These are phyloP conservation scores for Centruroides sculpturatus DNA, from an alignment of 1,140 invertebrate species.

Conservation along the genomic window DNA sequence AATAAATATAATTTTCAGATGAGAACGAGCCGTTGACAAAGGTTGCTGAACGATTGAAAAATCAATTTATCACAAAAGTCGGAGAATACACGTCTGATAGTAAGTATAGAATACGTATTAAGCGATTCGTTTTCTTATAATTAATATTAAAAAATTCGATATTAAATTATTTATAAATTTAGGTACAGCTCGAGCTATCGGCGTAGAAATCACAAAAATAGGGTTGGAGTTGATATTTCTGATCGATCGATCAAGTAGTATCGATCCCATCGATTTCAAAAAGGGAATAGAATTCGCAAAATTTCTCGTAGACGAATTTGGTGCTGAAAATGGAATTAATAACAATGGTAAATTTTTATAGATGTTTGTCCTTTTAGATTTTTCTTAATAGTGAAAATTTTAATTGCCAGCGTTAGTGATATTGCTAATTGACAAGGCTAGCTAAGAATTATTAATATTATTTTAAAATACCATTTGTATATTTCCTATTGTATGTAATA, in stretches of 20 bases:
- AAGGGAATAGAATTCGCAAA: slow-evolving; percentile 5
- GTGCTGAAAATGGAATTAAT: neutral
- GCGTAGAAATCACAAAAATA: neutral
- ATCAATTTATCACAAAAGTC: slow-evolving; percentile 1
- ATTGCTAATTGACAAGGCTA: no score
- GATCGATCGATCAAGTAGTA: slow-evolving; percentile 10
- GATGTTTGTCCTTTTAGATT: no score
- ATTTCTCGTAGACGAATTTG: slow-evolving; percentile 4
- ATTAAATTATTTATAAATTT: neutral
- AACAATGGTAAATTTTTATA: no score
- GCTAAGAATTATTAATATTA: no score
- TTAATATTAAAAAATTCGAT: neutral
- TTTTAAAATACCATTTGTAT: no score
- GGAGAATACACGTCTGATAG: neutral
- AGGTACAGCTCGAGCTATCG: neutral
- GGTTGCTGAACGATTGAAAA: neutral
- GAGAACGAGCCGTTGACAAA: slow-evolving; percentile 1
- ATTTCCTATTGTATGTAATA: no score
- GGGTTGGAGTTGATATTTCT: slow-evolving; percentile 7
- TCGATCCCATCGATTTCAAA: slow-evolving; percentile 8
- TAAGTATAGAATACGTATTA: neutral
- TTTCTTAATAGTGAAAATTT: no score
- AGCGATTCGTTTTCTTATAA: no score
- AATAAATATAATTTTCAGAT: neutral
- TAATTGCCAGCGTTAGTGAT: no score